These are phyloP conservation scores for Drosophila bipectinata DNA, from an alignment of 1,140 invertebrate genomes.

Conservation along the genomic window DNA sequence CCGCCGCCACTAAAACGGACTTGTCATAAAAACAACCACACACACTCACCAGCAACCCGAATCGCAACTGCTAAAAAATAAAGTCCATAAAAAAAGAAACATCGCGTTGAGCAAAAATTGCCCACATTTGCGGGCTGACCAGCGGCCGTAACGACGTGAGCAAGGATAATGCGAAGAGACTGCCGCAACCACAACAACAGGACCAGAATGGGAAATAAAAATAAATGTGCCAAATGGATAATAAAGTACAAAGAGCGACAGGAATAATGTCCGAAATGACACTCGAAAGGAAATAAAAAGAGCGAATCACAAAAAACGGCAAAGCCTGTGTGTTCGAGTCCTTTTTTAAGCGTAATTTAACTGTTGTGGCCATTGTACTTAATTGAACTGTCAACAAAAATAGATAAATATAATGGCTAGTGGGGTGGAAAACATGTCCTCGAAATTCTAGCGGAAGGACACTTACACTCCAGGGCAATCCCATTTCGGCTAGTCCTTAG, in stretches of 20 bases:
- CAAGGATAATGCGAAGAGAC: conserved; percentile 66
- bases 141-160: conserved; percentile 48
- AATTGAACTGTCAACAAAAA: conserved; percentile 79
- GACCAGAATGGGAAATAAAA: conserved; percentile 64
- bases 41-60: conserved; percentile 20
- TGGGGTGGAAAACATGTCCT: conserved; percentile 25
- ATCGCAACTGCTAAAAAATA: conserved; percentile 78
- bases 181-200: conserved; percentile 33
- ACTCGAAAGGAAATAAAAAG: conserved; percentile 39
- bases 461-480: conserved; percentile 12
- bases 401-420: conserved; percentile 70
- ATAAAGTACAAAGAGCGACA: conserved; percentile 77
- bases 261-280: conserved; percentile 73
- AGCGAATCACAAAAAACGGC: conserved; percentile 34
- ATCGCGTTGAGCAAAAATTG: conserved; percentile 54
- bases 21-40: conserved; percentile 31
- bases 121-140: conserved; percentile 66
- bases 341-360: conserved; percentile 79
- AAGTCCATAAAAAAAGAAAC: conserved; percentile 69
- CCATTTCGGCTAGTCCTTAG: conserved; percentile 9
- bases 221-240: conserved; percentile 83
- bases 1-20: conserved; percentile 54
- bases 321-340: conserved; percentile 30
- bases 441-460: conserved; percentile 1
- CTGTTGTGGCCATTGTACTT: conserved; percentile 75